These are phyloP conservation scores for Daktulosphaira vitifoliae DNA, from an alignment of 1,140 invertebrate species.

Conservation along the genomic window DNA sequence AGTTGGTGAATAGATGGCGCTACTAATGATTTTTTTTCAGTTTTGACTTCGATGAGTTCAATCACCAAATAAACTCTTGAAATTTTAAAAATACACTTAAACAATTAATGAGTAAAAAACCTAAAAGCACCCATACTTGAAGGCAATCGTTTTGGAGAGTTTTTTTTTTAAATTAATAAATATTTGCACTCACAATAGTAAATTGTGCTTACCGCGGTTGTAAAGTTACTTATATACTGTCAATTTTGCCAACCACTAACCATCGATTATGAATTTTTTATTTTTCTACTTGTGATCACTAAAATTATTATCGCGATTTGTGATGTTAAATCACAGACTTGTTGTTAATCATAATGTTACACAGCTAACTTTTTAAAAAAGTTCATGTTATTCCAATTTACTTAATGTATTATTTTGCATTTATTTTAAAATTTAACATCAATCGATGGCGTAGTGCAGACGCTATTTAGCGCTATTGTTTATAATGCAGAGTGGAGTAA, in stretches of 20 bases:
- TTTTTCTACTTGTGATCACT: no score
- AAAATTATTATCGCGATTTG: no score
- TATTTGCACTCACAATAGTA: no score
- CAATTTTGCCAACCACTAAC: slow-evolving; percentile 25
- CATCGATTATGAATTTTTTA: slow-evolving; percentile 17
- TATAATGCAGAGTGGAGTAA: no score
- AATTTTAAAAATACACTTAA: slow-evolving; percentile 6
- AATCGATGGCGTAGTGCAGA: no score
- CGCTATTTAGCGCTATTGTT: no score
- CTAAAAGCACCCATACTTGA: not conserved
- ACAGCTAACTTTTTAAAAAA: no score
- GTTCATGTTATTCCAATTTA: no score
- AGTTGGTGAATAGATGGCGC: slow-evolving; percentile 4
- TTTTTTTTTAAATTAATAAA: not conserved
- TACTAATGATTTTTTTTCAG: not conserved
- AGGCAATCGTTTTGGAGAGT: not conserved
- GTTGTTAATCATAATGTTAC: no score
- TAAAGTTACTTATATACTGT: not conserved
- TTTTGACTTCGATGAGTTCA: not conserved
- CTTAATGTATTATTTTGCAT: no score
- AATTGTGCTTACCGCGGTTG: slow-evolving; percentile 6
- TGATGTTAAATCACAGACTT: no score
- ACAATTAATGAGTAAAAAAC: not conserved
- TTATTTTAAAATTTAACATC: no score
- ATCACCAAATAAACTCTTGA: not conserved